Conservation (phyloP, 2,797 vertebrate genomes). For the Eulemur rubriventer region DNA sequence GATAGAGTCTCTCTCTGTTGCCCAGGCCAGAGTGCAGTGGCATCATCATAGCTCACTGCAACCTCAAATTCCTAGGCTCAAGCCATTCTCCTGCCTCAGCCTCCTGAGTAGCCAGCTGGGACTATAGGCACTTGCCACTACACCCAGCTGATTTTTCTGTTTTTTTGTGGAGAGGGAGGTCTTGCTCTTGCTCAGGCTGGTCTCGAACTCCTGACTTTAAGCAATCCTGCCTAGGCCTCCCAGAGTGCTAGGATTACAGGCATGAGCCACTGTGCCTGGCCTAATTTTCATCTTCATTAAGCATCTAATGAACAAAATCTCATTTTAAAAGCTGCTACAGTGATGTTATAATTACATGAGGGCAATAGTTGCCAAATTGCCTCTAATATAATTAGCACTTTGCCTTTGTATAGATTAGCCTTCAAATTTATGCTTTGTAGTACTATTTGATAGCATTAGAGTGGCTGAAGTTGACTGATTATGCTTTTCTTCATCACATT, state of each 20-base stretch:
- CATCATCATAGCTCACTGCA: not conserved
- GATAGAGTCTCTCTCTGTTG: not conserved
- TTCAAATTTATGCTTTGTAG: slow-evolving; percentile 17
- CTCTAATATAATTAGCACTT: slow-evolving; percentile 12
- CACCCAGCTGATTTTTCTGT: not conserved
- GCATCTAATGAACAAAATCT: slow-evolving; percentile 12
- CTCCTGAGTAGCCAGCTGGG: not conserved
- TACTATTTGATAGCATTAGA: not conserved
- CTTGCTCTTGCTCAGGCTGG: not conserved
- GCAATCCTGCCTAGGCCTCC: not conserved
- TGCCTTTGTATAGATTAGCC: slow-evolving; percentile 19
- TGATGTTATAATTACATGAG: slow-evolving; percentile 2
- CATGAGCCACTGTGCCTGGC: not conserved
- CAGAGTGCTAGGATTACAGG: not conserved
- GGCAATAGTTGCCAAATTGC: not conserved
- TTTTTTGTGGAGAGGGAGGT: not conserved
- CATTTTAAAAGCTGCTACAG: not conserved
- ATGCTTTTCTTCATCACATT: slow-evolving; percentile 1
- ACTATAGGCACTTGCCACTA: not conserved
- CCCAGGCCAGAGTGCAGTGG: not conserved
- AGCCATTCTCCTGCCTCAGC: not conserved
- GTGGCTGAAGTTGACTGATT: not conserved
- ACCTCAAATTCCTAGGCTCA: not conserved
- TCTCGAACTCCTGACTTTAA: not conserved
- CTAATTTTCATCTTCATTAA: slow-evolving; percentile 31